Evolutionary conservation across 2,113 vertebrate species (phyloP), one percentile per base, ranked within the genome.

Genomic region (Melanostigma gelatinosum): DNA sequence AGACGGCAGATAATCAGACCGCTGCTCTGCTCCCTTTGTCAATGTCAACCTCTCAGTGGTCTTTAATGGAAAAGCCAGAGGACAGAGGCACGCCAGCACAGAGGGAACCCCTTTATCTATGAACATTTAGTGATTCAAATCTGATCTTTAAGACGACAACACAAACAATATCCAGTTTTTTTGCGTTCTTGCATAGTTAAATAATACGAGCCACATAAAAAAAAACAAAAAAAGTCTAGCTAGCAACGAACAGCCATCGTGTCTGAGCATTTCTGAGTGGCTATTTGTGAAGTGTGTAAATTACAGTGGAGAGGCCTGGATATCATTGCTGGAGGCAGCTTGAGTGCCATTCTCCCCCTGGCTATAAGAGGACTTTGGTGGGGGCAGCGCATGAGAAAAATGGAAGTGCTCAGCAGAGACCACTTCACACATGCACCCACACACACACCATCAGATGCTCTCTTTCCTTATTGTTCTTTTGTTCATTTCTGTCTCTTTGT

Each of bases 321-420:
- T 87, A 77, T 77, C 78, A 73, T 79, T 86, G 74, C 71, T 79
- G 71, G 32, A 64, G 80, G 84, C 80, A 84, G 88, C 88, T 83
- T 85, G 85, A 86, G 75, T 85, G 77, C 70, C 84, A 85, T 75
- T 77, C 72, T 87, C 66, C 79, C 46, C 72, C 6, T 67, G 79
- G 82, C 68, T 80, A 15, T 66, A 29, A 77, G 67, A 84, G 85
- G 65, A 61, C 55, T 70, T 81, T 1, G 8, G 60, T 66, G 80
- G 72, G 86, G 83, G 83, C 70, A 82, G 77, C 32, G 29, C 54
- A 81, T 70, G 46, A 70, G 75, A 81, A 82, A 85, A 91, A 88
- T 82, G 18, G 38, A 75, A 68, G 55, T 61, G 64, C 77, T 77
- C 80, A 79, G 80, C 69, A 82, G 67, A 80, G 63, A 80, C 62